Evolutionary conservation across 2,113 vertebrate genomes (phyloP), one percentile per base, ranked within the genome.

Genomic region (Mungos mungo): DNA sequence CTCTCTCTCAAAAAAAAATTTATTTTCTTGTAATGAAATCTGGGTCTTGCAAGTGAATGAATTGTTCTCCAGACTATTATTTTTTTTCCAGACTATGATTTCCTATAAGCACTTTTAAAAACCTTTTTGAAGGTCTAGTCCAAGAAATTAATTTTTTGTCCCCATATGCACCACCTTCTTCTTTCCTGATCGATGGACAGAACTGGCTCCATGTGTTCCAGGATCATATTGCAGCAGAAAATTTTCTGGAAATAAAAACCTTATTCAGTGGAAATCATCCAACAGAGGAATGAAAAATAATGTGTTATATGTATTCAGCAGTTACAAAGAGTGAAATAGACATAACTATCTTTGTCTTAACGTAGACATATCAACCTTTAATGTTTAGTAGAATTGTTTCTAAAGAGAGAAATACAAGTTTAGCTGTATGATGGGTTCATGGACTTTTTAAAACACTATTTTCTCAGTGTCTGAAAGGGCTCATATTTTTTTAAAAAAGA

Each of bases 51-150:
- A 77, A 87, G 76, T 93, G 41, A 86, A 41, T 83, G 2, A 11
- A 66, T 29, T 83, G 6, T 5, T 71, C 12, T 77, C 12, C 4
- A 79, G 38, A 83, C 41, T 83, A 25, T 41, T 88, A 80, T 21
- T 60, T 23, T 5, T 5, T 65, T 12, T 71, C 7, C 3, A 72
- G 38, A 83, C 41, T 87, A 31, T 50, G 84, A 72, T 90, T 93
- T 95, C 16, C 80, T 45, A 86, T 6, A 57, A 35, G 66, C 65
- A 47, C 38, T 93, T 93, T 93, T 57, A 69, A 71, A 96, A 86
- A 52, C 93, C n/a, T 38, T 7, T 76, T 68, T 79, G 31, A 90
- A 90, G 35, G 15, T 90, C 69, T 83, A 38, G 21, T 90, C 10
- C 54, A 54, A 65, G 5, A 19, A 82, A 47, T 86, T 74, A 10